Evolutionary conservation across 2,888 invertebrate genomes (phyloP).

Genomic region (Eurytoma adleriae): DNA sequence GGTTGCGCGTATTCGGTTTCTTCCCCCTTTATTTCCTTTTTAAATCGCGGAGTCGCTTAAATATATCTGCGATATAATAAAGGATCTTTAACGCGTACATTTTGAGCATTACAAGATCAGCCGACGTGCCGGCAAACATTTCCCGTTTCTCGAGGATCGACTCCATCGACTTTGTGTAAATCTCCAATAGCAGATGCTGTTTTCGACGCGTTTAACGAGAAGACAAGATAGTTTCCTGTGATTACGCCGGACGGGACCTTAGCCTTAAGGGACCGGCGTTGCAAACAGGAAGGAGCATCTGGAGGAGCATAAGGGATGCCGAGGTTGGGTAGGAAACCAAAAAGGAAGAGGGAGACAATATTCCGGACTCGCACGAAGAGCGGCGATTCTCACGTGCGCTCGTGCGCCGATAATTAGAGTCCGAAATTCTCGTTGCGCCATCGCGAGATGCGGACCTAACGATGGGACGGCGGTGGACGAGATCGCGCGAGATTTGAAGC

Average conservation of each 20-base stretch:
- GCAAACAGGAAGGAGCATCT: conserved; percentile 32
- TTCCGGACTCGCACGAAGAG: not conserved
- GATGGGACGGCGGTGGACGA: conserved; percentile 45
- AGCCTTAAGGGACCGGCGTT: not conserved
- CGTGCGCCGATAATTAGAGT: conserved; percentile 56
- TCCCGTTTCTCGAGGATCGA: not conserved
- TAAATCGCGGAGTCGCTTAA: too few relatives aligned
- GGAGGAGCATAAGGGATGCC: not conserved
- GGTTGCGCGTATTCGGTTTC: not conserved
- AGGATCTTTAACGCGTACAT: too few relatives aligned
- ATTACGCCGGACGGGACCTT: conserved; percentile 12
- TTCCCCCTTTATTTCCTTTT: not conserved
- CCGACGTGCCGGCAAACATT: not conserved
- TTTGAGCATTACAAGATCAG: too few relatives aligned
- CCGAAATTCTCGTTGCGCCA: conserved; percentile 43
- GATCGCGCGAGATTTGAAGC: conserved; percentile 53
- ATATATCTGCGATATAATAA: too few relatives aligned
- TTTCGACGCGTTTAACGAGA: not conserved
- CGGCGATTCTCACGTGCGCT: conserved; percentile 50
- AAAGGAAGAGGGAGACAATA: not conserved
- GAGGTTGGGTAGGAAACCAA: not conserved
- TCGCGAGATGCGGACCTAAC: not conserved
- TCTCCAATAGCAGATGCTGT: conserved; percentile 2
- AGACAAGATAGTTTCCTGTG: conserved; percentile 25
- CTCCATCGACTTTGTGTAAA: not conserved